Base-by-base conservation (phyloP, 1,140 invertebrate species). In the Magallana ariakensis region DNA sequence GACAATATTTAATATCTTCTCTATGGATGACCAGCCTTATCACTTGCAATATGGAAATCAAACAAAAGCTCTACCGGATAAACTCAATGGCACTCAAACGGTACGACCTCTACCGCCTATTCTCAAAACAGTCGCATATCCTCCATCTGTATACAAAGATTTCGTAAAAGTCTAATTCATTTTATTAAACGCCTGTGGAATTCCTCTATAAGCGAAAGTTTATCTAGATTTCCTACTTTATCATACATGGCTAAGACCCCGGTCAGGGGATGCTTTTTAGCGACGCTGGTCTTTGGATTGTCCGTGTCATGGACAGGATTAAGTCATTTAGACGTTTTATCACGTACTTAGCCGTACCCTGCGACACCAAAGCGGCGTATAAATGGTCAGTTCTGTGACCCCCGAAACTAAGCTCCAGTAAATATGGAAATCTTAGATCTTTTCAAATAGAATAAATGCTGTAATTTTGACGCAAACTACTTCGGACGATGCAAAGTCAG, bases 321-420 rank as follows among this genome's bases (percentile, higher is more conserved):
- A 75, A 75, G 19, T 70, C 62, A 26, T 22, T 26, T 70, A 26
- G 66, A 75, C 66, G 22, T 75, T 75, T 33, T 75, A 75, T 75
- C 66, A 26, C 22, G 7, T 75, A 11, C 22, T 75, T 13, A 26
- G 33, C 19, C 3, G 66, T 75, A 46, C 66, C 66, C 22, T 75
- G 10, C 33, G 66, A 13, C 10, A 26, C 66, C 22, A 75, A 26
- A 26, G 15, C 22, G 22, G 66, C 1, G 33, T 46, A 46, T 46
- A 0, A 46, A 46, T 46, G 33, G 33, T 46, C 33, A 46, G 33
- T 46, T 46, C 33, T 46, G 33, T 46, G 33, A 46, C 33, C 33
- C 33, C 33, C 33, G 33, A 46, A 46, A 46, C 33, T 46, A 46
- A 46, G 33, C 33, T 46, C 33, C 33, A 46, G 33, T 46, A 46